These are phyloP conservation scores for Cryptocephalus primarius DNA, from an alignment of 2,888 invertebrate species.

Conservation along the genomic window DNA sequence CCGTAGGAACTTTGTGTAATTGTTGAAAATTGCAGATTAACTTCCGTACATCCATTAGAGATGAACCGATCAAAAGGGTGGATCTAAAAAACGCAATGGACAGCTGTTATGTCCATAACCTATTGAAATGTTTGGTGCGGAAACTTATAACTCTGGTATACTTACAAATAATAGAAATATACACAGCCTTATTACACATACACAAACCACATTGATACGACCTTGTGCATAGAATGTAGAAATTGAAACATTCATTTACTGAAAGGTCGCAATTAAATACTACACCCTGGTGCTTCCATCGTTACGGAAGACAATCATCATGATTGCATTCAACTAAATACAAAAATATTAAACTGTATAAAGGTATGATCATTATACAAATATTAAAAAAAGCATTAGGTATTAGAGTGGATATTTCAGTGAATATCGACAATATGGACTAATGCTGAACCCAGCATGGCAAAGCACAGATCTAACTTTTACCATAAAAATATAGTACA, in stretches of 20 bases:
- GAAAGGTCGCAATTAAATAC: conserved; percentile 39
- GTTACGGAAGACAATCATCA: conserved; percentile 39
- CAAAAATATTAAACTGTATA: conserved; percentile 41
- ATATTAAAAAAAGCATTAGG: conserved; percentile 35
- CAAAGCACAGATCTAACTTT: conserved; percentile 33
- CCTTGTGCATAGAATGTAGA: conserved; percentile 36
- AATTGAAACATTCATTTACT: conserved; percentile 36
- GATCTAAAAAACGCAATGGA: neutral
- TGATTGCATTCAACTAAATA: conserved; percentile 40
- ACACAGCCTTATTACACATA: conserved; percentile 40
- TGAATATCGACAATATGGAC: conserved; percentile 26
- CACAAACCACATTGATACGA: conserved; percentile 39
- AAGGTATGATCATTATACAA: conserved; percentile 39
- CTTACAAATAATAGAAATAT: conserved; percentile 32
- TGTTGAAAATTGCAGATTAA: neutral
- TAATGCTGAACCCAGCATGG: conserved; percentile 34
- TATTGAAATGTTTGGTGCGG: neutral
- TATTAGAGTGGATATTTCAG: conserved; percentile 24
- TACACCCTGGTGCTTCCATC: conserved; percentile 39
- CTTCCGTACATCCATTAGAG: too few relatives aligned
- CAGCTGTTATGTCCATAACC: neutral
- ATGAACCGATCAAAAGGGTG: neutral
- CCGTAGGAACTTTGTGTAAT: neutral
- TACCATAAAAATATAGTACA: conserved; percentile 39
- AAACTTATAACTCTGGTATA: conserved; percentile 19